Evolutionary conservation across 2,888 invertebrate genomes (phyloP).

Genomic region (Cryptocephalus primarius): DNA sequence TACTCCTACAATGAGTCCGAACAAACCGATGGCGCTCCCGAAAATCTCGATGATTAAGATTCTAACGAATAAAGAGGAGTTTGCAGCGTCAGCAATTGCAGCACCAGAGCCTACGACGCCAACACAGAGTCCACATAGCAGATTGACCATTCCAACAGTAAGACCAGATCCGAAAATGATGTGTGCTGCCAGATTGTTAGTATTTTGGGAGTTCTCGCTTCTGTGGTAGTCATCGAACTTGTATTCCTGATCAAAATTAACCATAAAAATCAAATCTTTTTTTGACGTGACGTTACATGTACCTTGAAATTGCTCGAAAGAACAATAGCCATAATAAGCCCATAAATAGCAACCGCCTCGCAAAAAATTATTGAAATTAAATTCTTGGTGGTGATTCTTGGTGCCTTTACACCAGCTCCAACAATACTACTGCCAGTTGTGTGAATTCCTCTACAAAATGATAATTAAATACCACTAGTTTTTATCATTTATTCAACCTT

Average conservation of each 20-base stretch:
- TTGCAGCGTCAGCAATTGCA: slow-evolving; percentile 97
- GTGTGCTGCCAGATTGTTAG: slow-evolving; percentile 76
- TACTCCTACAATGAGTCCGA: slow-evolving; percentile 96
- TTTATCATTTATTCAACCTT: slow-evolving; percentile 25
- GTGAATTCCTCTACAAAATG: slow-evolving; percentile 75
- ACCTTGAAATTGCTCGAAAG: slow-evolving; percentile 70
- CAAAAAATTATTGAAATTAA: slow-evolving; percentile 99
- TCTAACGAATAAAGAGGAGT: slow-evolving; percentile 93
- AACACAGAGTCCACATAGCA: slow-evolving; percentile 91
- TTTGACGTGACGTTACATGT: not conserved
- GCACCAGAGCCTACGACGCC: slow-evolving; percentile 97
- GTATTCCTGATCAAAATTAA: slow-evolving; percentile 15
- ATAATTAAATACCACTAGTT: not conserved
- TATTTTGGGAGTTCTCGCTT: slow-evolving; percentile 22
- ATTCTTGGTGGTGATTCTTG: slow-evolving; percentile 97
- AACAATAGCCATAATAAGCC: slow-evolving; percentile 95
- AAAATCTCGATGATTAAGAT: slow-evolving; percentile 98
- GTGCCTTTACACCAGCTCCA: slow-evolving; percentile 96
- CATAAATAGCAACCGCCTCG: slow-evolving; percentile 99
- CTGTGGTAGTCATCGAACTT: slow-evolving; percentile 7
- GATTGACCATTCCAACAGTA: slow-evolving; percentile 88
- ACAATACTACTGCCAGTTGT: slow-evolving; percentile 93
- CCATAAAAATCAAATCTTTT: not conserved
- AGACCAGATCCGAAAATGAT: slow-evolving; percentile 92
- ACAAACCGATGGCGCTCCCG: slow-evolving; percentile 96